Percentiles rank a stretch among this genome's conserved stretches.
Evolutionary conservation across 2,797 vertebrate genomes (phyloP).

Genomic region (Anisognathus igniventris): DNA sequence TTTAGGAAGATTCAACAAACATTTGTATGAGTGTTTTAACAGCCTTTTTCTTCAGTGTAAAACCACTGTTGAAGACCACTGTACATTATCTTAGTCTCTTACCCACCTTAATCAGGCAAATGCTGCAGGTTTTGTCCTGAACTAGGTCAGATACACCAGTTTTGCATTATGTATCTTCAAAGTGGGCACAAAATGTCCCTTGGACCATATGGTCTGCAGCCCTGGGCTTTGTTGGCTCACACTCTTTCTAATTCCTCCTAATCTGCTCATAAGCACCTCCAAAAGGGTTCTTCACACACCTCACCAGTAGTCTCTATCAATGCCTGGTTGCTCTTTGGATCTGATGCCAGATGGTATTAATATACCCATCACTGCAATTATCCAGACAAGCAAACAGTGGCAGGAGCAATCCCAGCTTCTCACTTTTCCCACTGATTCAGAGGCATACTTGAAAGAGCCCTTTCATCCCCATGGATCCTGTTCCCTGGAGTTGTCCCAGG

Average conservation of each 20-base stretch:
- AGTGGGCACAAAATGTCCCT: not conserved
- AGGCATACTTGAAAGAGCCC: not conserved
- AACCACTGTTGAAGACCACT: not conserved
- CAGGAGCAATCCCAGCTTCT: not conserved
- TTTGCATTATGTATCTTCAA: not conserved
- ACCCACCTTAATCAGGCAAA: not conserved
- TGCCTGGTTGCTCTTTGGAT: not conserved
- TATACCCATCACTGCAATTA: conserved; percentile 14
- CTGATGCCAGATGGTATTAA: conserved; percentile 8
- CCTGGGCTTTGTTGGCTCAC: not conserved
- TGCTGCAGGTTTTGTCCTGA: not conserved
- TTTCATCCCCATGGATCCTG: conserved; percentile 32
- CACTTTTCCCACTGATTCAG: conserved; percentile 14
- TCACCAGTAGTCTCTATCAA: not conserved
- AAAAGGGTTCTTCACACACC: not conserved
- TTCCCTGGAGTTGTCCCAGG: conserved; percentile 43
- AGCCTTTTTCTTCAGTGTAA: not conserved
- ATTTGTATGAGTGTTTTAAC: not conserved
- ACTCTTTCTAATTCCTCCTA: not conserved
- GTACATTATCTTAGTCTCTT: not conserved
- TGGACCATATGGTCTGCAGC: not conserved
- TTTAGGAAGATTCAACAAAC: not conserved
- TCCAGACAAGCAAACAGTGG: conserved; percentile 18
- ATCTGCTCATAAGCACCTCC: conserved; percentile 20
- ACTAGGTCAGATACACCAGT: not conserved